Conservation (phyloP, 2,797 vertebrate genomes). For the Trematomus bernacchii region DNA sequence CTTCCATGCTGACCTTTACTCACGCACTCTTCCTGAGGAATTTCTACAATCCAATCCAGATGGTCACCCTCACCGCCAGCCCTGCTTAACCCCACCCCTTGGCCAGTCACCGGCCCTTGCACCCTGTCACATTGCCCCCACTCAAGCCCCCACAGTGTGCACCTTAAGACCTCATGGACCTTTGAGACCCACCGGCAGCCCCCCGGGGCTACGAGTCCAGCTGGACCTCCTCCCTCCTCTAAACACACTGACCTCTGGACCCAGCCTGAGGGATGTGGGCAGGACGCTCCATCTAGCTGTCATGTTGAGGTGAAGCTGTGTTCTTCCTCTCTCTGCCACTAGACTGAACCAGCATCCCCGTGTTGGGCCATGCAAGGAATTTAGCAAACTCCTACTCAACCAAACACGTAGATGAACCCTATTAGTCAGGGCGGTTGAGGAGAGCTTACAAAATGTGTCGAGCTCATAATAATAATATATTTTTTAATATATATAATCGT, state of each 20-base stretch:
- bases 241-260: constrained; percentile 75
- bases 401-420: constrained; percentile 4
- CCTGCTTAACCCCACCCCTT: constrained; percentile 48
- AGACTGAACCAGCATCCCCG: constrained; percentile 9
- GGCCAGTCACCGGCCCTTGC: constrained; percentile 52
- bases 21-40: constrained; percentile 82
- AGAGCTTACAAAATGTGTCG: too few relatives aligned
- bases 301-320: constrained; percentile 30
- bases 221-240: constrained; percentile 62
- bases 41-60: constrained; percentile 87
- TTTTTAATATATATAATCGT: too few relatives aligned
- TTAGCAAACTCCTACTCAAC: neutral
- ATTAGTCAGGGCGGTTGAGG: too few relatives aligned
- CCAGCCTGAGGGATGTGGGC: constrained; percentile 59
- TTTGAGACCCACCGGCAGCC: constrained; percentile 42
- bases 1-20: constrained; percentile 81
- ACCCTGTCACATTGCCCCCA: constrained; percentile 44
- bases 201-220: constrained; percentile 60
- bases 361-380: neutral
- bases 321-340: constrained; percentile 30
- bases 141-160: constrained; percentile 30
- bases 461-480: too few relatives aligned
- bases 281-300: constrained; percentile 53
- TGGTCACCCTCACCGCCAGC: constrained; percentile 75
- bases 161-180: constrained; percentile 67